Conservation (phyloP, 2,113 vertebrate species). For the Ia io region DNA sequence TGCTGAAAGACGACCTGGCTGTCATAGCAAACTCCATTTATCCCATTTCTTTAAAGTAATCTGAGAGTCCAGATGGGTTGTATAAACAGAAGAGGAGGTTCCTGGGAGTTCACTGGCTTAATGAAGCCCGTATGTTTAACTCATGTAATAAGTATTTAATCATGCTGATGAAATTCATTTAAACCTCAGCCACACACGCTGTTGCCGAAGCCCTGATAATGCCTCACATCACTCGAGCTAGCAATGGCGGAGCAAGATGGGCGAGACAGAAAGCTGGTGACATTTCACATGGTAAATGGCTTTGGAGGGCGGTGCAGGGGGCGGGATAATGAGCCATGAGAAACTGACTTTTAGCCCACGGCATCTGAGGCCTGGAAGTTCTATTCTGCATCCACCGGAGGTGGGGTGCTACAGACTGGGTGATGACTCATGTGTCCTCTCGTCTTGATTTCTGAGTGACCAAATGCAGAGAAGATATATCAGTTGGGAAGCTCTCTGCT, state of each 20-base stretch:
- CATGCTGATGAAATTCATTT: slow-evolving; percentile 81
- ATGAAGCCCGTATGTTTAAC: slow-evolving; percentile 84
- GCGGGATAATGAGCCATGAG: not conserved
- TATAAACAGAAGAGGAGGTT: slow-evolving; percentile 84
- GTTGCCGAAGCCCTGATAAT: slow-evolving; percentile 33
- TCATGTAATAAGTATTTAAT: slow-evolving; percentile 87
- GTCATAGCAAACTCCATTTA: slow-evolving; percentile 79
- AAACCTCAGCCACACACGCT: slow-evolving; percentile 80
- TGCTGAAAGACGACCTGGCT: slow-evolving; percentile 73
- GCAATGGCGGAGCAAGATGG: not conserved
- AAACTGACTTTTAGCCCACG: not conserved
- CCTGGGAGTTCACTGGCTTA: slow-evolving; percentile 79
- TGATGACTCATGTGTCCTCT: not conserved
- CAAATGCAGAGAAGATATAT: not conserved
- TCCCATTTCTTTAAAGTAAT: slow-evolving; percentile 78
- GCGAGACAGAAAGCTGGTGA: not conserved
- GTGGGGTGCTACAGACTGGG: not conserved
- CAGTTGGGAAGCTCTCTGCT: not conserved
- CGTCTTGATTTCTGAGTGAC: not conserved
- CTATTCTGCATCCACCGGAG: not conserved
- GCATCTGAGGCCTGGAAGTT: not conserved
- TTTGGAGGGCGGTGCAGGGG: not conserved
- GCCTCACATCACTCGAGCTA: not conserved
- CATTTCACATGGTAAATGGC: slow-evolving; percentile 17
- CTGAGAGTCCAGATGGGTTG: slow-evolving; percentile 81